Percentiles rank a stretch among this genome's conserved stretches.
Evolutionary conservation across 2,888 invertebrate species (phyloP).

Genomic region (Pterostichus niger): DNA sequence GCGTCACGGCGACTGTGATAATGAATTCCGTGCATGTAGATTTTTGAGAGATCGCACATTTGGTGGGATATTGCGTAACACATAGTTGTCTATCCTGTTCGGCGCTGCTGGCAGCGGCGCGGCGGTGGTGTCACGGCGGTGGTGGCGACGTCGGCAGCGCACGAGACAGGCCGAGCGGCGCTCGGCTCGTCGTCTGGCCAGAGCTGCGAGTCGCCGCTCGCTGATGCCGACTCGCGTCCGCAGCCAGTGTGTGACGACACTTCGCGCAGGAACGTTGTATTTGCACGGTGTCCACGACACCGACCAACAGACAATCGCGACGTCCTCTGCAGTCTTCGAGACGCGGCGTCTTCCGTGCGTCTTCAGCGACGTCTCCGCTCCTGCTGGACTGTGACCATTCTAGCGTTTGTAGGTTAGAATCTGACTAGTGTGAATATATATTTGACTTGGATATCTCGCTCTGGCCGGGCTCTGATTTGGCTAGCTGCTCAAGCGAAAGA

Average conservation of each 20-base stretch:
- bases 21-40: too few relatives aligned
- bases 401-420: slow-evolving; percentile 31
- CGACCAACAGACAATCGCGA: slow-evolving; percentile 54
- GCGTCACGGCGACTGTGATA: too few relatives aligned
- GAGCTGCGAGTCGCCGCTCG: slow-evolving; percentile 70
- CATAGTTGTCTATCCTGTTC: slow-evolving; percentile 73
- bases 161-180: slow-evolving; percentile 73
- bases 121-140: slow-evolving; percentile 64
- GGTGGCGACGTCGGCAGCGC: slow-evolving; percentile 62
- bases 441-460: slow-evolving; percentile 73
- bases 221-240: slow-evolving; percentile 71
- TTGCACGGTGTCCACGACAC: slow-evolving; percentile 45
- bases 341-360: slow-evolving; percentile 14
- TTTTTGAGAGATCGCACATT: too few relatives aligned
- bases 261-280: slow-evolving; percentile 69
- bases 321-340: neutral
- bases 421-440: slow-evolving; percentile 70
- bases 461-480: slow-evolving; percentile 73
- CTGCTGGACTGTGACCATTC: slow-evolving; percentile 9
- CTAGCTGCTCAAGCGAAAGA: slow-evolving; percentile 70
- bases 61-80: slow-evolving; percentile 74
- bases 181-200: slow-evolving; percentile 74
- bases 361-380: slow-evolving; percentile 17
- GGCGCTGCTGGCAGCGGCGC: slow-evolving; percentile 68
- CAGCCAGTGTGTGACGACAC: slow-evolving; percentile 75